Evolutionary conservation across 1,140 invertebrate species (phyloP), one percentile per base, ranked within the genome.

Genomic region (Himalopsyche phryganea): DNA sequence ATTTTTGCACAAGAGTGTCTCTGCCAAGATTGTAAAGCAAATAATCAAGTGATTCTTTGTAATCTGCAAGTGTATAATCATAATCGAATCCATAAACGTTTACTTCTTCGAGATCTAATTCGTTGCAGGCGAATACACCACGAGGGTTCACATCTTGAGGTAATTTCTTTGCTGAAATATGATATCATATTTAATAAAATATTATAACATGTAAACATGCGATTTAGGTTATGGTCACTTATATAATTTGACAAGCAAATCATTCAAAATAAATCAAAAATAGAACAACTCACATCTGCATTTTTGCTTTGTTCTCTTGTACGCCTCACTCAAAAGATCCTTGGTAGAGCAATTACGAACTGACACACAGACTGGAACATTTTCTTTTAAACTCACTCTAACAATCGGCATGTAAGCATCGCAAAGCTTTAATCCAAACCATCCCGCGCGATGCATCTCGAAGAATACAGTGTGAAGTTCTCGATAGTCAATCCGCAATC

Each of bases 61-160:
- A 98, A 67, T 91, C 91, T n/a, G 95, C 95, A 58, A 98, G 73
- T 0, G 96, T 98, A 69, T 98, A 98, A 73, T 98, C 96, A 81
- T 98, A 98, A 79, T 98, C 96, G 80, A 98, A 98, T 13, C 96
- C 96, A 81, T 97, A 98, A 1, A 98, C 92, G 68, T 92, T 84
- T 32, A 98, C 90, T 70, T 96, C 90, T 56, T 86, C 83, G 17
- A 98, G 74, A 74, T 96, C 89, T 15, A 98, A 77, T 71, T 98
- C 94, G 78, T 98, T 98, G 75, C 95, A 98, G n/a, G 93, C 92
- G 80, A 98, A 98, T 0, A 98, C 92, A 14, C 88, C 91, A 65
- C 83, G 79, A 0, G 85, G 81, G 68, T 92, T 89, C 0, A 95
- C 91, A 80, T 94, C 88, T 66, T 85, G 83, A 14, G 92, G 91